These are phyloP conservation scores for Pristionchus fissidentatus DNA, from an alignment of 2,888 invertebrate genomes.

Conservation along the genomic window DNA sequence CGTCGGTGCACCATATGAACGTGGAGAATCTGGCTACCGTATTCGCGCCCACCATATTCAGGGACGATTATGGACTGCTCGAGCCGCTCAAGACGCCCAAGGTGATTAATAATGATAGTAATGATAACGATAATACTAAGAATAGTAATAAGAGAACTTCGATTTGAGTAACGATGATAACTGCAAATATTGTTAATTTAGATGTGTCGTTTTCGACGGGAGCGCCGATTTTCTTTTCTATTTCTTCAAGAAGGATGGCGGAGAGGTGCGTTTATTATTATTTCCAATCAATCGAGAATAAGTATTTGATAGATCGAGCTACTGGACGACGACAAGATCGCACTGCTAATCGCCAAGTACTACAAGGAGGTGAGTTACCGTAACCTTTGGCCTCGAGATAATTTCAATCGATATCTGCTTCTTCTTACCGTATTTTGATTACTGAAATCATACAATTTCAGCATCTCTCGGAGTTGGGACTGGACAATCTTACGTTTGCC, in stretches of 20 bases:
- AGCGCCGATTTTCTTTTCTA: conserved; percentile 97
- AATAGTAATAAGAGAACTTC: too few relatives aligned
- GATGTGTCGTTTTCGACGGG: conserved; percentile 94
- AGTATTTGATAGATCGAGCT: conserved; percentile 76
- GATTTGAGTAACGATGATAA: too few relatives aligned
- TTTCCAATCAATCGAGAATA: background rate
- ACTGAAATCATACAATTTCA: background rate
- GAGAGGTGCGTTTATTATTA: too few relatives aligned
- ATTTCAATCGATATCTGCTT: background rate
- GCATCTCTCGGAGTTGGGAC: background rate
- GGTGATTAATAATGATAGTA: too few relatives aligned
- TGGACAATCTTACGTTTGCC: conserved; percentile 83
- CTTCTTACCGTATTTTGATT: background rate
- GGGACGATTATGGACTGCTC: conserved; percentile 48
- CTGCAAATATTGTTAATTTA: conserved; percentile 77
- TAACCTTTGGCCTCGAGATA: background rate
- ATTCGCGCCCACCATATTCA: conserved; percentile 62
- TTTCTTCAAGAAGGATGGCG: conserved; percentile 80
- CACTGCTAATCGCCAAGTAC: conserved; percentile 82
- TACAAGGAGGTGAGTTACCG: conserved; percentile 54
- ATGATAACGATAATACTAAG: too few relatives aligned
- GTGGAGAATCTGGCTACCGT: conserved; percentile 62
- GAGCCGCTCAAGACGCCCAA: conserved; percentile 34
- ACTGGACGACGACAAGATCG: conserved; percentile 96
- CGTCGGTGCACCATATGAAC: conserved; percentile 60